These are phyloP conservation scores for Octopus sinensis DNA, from an alignment of 1,140 invertebrate genomes.

Conservation along the genomic window DNA sequence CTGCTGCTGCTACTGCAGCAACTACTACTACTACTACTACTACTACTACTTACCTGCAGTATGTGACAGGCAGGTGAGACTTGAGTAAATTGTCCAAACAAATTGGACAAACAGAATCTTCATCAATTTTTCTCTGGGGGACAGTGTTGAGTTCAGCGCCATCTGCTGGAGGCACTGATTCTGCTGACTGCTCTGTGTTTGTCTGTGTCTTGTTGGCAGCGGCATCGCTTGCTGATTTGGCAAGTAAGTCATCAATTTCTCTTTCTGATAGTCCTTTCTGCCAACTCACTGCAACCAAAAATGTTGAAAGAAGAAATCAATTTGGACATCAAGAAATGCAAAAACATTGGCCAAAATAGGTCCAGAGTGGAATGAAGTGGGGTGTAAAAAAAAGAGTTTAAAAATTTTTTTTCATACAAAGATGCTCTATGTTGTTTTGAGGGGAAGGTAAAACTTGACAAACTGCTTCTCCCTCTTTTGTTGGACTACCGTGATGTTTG, in stretches of 20 bases:
- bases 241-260: constrained; percentile 54
- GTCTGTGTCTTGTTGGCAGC: not conserved
- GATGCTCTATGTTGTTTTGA: not conserved
- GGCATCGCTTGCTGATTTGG: constrained; percentile 32
- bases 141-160: constrained; percentile 37
- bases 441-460: not conserved
- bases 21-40: too few relatives aligned
- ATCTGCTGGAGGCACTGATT: constrained; percentile 20
- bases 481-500: too few relatives aligned
- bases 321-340: not conserved
- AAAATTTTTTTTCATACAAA: not conserved
- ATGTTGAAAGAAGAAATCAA: not conserved
- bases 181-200: not conserved
- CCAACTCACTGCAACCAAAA: constrained; percentile 49
- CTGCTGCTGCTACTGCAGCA: too few relatives aligned
- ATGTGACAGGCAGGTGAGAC: constrained; percentile 55
- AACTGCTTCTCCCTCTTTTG: too few relatives aligned
- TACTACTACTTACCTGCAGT: constrained; percentile 49
- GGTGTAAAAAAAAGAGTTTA: not conserved
- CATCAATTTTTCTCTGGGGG: constrained; percentile 51
- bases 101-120: constrained; percentile 57
- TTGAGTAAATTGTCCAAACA: constrained; percentile 57
- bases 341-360: not conserved
- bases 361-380: too few relatives aligned
- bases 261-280: constrained; percentile 55